Base-by-base conservation (phyloP, 1,140 invertebrate species). In the Temnothorax curvispinosus region DNA sequence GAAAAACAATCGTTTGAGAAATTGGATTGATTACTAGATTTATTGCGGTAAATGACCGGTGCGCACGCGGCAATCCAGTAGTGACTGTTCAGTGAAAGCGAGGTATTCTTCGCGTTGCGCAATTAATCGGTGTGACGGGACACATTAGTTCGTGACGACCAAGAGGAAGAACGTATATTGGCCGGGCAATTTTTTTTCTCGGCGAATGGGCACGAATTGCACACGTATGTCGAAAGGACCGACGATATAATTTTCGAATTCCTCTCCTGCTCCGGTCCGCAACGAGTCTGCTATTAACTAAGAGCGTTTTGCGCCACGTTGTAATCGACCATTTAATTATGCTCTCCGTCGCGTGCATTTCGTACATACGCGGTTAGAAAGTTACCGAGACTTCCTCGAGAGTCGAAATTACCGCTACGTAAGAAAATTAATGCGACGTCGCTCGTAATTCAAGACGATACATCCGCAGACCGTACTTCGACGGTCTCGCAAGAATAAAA, bases 51-150 rank as follows among this genome's bases (percentile, higher is more conserved):
- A 82, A 74, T 58, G 41, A 58, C 27, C 65, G 52, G 38, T n/a
- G 9, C 18, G 9, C 72, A 52, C 32, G 32, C 32, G 32, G 21
- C 13, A 65, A 77, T 75, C 54, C 11, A 38, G 38, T 1, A 38
- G 38, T 1, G 67, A 78, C 62, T 44, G 75, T 90, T 74, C 47
- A 81, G 89, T 87, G 89, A 90, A 90, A 90, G 89, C 77, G 47
- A 87, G 74, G 69, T 75, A 75, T 74, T 89, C 58, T 67, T 27
- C 27, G 21, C 15, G 35, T 90, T 90, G 78, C 78, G 85, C 88
- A 90, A 90, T 84, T 56, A 27, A 15, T 60, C 21, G 62, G 8
- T 52, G 44, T 54, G 50, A 77, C 58, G 41, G 52, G 18, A 60
- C 27, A n/a, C 54, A 32, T 78, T 52, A 77, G 18, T 21, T 56